A percentile compares a stretch with the other conserved stretches of the same genome.
phyloP scores from a whole-genome alignment of 2,113 vertebrate genomes.

The Struthio camelus region DNA sequence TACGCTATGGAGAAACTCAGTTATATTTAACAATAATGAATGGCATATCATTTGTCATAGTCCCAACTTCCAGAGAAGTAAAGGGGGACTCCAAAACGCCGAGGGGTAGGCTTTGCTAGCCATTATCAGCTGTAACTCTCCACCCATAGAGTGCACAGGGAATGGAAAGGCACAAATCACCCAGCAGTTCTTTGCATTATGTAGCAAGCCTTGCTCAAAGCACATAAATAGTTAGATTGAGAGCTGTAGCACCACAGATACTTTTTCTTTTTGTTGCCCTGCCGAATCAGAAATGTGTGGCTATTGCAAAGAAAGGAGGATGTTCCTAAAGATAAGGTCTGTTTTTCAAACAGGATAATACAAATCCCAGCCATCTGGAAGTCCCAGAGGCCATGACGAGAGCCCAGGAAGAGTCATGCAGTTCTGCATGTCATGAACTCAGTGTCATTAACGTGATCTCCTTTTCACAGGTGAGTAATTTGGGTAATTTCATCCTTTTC shows the following conservation, averaged over 20 bases:
- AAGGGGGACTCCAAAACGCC: not conserved
- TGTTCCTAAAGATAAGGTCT: not conserved
- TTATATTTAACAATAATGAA: not conserved
- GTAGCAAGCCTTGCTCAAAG: not conserved
- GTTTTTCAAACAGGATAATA: not conserved
- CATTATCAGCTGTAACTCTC: not conserved
- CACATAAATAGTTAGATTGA: not conserved
- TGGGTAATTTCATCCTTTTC: not conserved
- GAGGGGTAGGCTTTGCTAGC: not conserved
- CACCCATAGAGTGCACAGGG: rapidly evolving
- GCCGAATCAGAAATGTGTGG: not conserved
- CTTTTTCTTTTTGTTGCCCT: not conserved
- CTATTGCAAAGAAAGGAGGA: not conserved
- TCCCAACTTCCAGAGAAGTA: not conserved
- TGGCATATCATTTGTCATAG: not conserved
- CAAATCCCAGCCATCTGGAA: not conserved
- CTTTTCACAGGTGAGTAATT: not conserved
- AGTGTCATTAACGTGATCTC: not conserved
- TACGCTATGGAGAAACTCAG: not conserved
- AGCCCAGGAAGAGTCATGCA: not conserved
- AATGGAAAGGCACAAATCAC: not conserved
- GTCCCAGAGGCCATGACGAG: not conserved
- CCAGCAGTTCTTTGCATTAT: not conserved
- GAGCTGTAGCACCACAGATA: not conserved
- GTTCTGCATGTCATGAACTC: not conserved